phyloP scores from a whole-genome alignment of 2,797 vertebrate genomes.

The Amniataba percoides region DNA sequence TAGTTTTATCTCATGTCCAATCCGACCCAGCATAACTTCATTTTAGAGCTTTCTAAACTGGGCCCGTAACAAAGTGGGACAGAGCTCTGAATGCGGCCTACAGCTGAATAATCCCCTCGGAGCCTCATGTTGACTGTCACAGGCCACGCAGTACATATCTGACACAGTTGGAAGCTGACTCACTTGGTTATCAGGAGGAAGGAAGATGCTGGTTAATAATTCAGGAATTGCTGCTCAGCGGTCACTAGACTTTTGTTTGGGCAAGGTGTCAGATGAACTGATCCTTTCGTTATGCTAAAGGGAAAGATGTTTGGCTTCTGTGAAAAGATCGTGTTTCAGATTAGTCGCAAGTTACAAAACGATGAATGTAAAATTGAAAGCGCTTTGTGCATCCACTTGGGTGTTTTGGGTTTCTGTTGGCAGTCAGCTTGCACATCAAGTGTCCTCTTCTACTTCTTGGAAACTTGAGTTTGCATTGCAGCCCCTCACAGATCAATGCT shows the following conservation, averaged over 20 bases:
- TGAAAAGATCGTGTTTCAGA: neutral
- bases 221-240: constrained; percentile 12
- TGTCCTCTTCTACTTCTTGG: neutral
- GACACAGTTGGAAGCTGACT: constrained; percentile 47
- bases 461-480: neutral
- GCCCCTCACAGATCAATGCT: constrained; percentile 10
- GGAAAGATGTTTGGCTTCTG: neutral
- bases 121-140: constrained; percentile 47
- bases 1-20: constrained; percentile 43
- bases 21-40: constrained; percentile 48
- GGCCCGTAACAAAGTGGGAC: constrained; percentile 72
- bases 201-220: constrained; percentile 9
- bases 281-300: neutral
- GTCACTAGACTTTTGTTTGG: constrained; percentile 5
- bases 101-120: constrained; percentile 58
- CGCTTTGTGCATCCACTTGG: neutral
- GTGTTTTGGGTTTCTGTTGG: neutral
- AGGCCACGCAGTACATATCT: constrained; percentile 39
- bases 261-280: neutral
- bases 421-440: neutral
- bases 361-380: constrained; percentile 25
- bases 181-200: constrained; percentile 32
- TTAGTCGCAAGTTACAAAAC: neutral
- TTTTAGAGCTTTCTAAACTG: constrained; percentile 63
- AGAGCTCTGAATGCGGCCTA: constrained; percentile 61